A percentile compares a stretch with the other conserved stretches of the same genome.
Evolutionary conservation across 2,888 invertebrate genomes (phyloP).

Genomic region (Callimorpha dominula): DNA sequence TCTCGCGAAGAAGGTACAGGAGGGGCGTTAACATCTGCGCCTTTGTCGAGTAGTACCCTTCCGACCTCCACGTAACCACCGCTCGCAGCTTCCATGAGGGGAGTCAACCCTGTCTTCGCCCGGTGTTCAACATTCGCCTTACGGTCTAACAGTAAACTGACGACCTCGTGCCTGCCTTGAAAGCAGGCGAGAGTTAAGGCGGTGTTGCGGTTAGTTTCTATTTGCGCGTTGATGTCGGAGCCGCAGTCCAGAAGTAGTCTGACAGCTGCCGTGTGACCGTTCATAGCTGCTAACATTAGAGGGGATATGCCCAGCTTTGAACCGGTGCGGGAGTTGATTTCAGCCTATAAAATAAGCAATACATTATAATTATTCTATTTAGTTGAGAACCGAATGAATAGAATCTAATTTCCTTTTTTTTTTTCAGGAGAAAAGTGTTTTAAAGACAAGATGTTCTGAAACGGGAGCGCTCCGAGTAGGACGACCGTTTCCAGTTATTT

Average conservation of each 20-base stretch:
- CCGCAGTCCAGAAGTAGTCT: constrained; percentile 98
- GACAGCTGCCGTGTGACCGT: constrained; percentile 96
- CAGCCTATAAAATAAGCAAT: constrained; percentile 87
- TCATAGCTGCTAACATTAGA: constrained; percentile 99
- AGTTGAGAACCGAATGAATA: background rate
- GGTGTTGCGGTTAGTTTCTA: constrained; percentile 99
- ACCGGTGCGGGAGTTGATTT: constrained; percentile 99
- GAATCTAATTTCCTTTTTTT: background rate
- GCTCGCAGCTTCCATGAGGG: constrained; percentile 99
- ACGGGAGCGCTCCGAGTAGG: no score
- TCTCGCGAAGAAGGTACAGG: constrained; percentile 99
- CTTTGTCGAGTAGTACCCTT: constrained; percentile 96
- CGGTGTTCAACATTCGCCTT: constrained; percentile 99
- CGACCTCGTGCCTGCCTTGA: constrained; percentile 99
- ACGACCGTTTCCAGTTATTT: no score
- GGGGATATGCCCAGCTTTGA: constrained; percentile 99
- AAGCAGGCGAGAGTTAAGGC: constrained; percentile 99
- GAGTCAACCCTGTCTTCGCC: constrained; percentile 99
- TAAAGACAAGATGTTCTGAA: background rate
- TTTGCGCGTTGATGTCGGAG: constrained; percentile 99
- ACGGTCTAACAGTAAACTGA: constrained; percentile 97
- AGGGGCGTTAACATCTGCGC: constrained; percentile 99
- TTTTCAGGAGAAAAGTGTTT: background rate
- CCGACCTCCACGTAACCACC: constrained; percentile 99
- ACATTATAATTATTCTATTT: background rate